phyloP scores from a whole-genome alignment of 2,797 vertebrate genomes.

The Thunnus albacares region DNA sequence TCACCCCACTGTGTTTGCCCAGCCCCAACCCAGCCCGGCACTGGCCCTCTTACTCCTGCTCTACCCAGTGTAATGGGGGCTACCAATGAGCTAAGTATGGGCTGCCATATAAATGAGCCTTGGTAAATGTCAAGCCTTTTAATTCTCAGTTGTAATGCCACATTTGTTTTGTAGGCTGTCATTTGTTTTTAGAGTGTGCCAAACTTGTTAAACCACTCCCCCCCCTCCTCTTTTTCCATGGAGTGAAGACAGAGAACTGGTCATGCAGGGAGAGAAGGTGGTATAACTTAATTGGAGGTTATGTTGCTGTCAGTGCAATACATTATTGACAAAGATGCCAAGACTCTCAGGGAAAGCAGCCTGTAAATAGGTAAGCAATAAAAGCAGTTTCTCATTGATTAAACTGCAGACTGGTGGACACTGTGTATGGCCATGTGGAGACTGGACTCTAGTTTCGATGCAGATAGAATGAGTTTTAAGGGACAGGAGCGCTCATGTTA shows the following conservation, averaged over 20 bases:
- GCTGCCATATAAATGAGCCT: slow-evolving; percentile 77
- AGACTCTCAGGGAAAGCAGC: slow-evolving; percentile 42
- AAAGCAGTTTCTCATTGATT: slow-evolving; percentile 66
- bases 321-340: slow-evolving; percentile 61
- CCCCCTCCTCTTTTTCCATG: slow-evolving; percentile 14
- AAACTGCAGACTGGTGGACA: slow-evolving; percentile 52
- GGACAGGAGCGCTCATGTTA: slow-evolving; percentile 71
- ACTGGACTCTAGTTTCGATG: slow-evolving; percentile 45
- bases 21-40: slow-evolving; percentile 30
- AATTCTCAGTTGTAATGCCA: slow-evolving; percentile 75
- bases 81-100: slow-evolving; percentile 70
- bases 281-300: slow-evolving; percentile 68
- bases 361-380: slow-evolving; percentile 69
- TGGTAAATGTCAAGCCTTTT: slow-evolving; percentile 83
- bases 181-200: slow-evolving; percentile 72
- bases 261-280: slow-evolving; percentile 52
- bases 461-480: slow-evolving; percentile 66
- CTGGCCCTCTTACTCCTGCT: slow-evolving; percentile 46
- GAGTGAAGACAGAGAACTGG: slow-evolving; percentile 48
- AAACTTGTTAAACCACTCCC: slow-evolving; percentile 63
- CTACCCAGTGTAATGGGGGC: slow-evolving; percentile 63
- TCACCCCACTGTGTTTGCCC: slow-evolving; percentile 67
- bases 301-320: slow-evolving; percentile 59
- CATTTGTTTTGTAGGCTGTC: slow-evolving; percentile 78
- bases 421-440: slow-evolving; percentile 28